Base-by-base conservation (phyloP, 1,140 invertebrate species). In the Anastrepha ludens region DNA sequence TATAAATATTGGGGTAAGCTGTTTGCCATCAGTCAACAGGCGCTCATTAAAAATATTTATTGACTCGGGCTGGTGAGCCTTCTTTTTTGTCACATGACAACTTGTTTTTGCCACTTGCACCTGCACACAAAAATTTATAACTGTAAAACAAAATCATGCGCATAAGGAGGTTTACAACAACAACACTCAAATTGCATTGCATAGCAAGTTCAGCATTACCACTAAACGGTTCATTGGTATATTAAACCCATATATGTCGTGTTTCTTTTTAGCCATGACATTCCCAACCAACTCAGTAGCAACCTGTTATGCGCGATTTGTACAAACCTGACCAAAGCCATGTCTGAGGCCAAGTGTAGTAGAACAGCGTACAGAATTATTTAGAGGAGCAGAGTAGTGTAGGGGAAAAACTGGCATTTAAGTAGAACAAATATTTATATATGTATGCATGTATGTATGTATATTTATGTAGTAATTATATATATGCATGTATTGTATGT, bases 51-150 rank as follows among this genome's bases (percentile, higher is more conserved):
- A 29, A 29, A 29, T 29, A 55, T 55, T 5, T 55, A 58, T 81
- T 81, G 7, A 6, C 74, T n/a, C 15, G 15, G 9, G 17, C 47
- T 55, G 74, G 47, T 9, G 17, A 20, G 15, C 47, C 44, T 55
- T 4, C n/a, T 20, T 81, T 44, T 81, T 50, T 41, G 44, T 81
- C 74, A 20, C 44, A 8, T 29, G 47, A 58, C 55, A n/a, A 15
- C 20, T 11, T 55, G 15, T 55, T 55, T 55, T 15, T 44, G 41
- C 2, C n/a, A 81, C n/a, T 4, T 55, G 74, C 17, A 29, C 74
- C 29, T 50, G 44, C 3, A 29, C 74, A 81, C 6, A 81, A 81
- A 81, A 81, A 81, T 55, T 81, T 81, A 81, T 81, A 81, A 81
- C 74, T n/a, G 74, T 81, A 81, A 81, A 81, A 81, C 1, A 29